Evolutionary conservation across 2,888 invertebrate genomes (phyloP).

Genomic region (Patella caerulea): DNA sequence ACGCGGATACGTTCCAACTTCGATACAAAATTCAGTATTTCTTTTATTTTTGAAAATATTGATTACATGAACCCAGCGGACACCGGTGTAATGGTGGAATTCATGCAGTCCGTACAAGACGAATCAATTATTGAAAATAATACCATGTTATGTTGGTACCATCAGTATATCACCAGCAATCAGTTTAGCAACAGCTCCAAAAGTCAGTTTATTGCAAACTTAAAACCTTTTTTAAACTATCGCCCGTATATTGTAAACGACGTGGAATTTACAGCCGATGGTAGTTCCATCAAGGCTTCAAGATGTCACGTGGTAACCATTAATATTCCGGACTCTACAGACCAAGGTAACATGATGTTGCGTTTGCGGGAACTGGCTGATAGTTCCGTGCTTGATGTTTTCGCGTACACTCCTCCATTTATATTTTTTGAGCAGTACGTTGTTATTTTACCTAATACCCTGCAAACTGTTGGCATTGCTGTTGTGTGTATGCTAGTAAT

Average conservation of each 20-base stretch:
- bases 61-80: slow-evolving; percentile 26
- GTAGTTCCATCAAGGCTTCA: slow-evolving; percentile 81
- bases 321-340: slow-evolving; percentile 76
- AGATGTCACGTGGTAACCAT: slow-evolving; percentile 36
- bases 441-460: slow-evolving; percentile 54
- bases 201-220: slow-evolving; percentile 23
- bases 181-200: slow-evolving; percentile 25
- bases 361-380: slow-evolving; percentile 52
- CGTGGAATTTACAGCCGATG: slow-evolving; percentile 38
- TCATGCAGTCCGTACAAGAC: slow-evolving; percentile 17
- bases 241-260: slow-evolving; percentile 33
- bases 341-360: slow-evolving; percentile 54
- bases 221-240: slow-evolving; percentile 28
- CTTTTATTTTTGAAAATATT: slow-evolving; percentile 29
- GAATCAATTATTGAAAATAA: slow-evolving; percentile 24
- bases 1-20: slow-evolving; percentile 36
- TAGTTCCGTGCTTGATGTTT: slow-evolving; percentile 42
- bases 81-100: slow-evolving; percentile 18
- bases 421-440: slow-evolving; percentile 63
- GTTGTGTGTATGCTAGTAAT: slow-evolving; percentile 58
- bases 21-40: slow-evolving; percentile 26
- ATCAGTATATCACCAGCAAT: slow-evolving; percentile 24
- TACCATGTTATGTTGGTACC: slow-evolving; percentile 33
- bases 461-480: slow-evolving; percentile 59
- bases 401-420: slow-evolving; percentile 54